Evolutionary conservation across 2,797 vertebrate species (phyloP), one percentile per base, ranked within the genome.

Genomic region (Coregonus suidteri): DNA sequence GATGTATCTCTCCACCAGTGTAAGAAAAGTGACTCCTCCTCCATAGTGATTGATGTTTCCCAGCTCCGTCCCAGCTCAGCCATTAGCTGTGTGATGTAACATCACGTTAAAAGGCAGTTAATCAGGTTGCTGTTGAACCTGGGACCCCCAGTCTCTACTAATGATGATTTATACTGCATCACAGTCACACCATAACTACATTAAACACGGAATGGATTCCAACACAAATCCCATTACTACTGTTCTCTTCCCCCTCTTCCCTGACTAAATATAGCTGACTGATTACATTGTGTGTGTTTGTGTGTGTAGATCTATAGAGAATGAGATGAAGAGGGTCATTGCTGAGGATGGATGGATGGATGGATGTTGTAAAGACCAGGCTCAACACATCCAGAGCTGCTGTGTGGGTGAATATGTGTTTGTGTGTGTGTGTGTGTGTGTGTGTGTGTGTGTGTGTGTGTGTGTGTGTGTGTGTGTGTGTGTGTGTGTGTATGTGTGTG

Each of bases 91-190:
- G 96, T 98, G 97, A 98, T 97, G 96, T 97, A 97, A 97, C 97
- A 96, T 97, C 96, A 97, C 97, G 97, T 97, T 97, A 98, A 97
- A 96, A 97, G 96, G 95, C 94, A 95, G 94, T 94, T 97, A 98
- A 99, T 97, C 96, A 96, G 94, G 97, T 97, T 97, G 96, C 94
- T 96, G 95, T 96, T 96, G 93, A 96, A 97, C 95, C 95, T 95
- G 94, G 94, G 96, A 96, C 93, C 95, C 93, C 93, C 93, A 96
- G 96, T 96, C 96, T 96, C 95, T 95, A 95, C 93, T 98, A 98
- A 98, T 97, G 96, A 97, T 98, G 96, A 98, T 97, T 97, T 97
- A 98, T 98, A 95, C 94, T 94, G 94, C 95, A 97, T 97, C 96
- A 98, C 97, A 96, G 95, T 62, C 93, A 96, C 94, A 94, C 94